Evolutionary conservation across 2,888 invertebrate genomes (phyloP).

Genomic region (Stenotaenia linearis): DNA sequence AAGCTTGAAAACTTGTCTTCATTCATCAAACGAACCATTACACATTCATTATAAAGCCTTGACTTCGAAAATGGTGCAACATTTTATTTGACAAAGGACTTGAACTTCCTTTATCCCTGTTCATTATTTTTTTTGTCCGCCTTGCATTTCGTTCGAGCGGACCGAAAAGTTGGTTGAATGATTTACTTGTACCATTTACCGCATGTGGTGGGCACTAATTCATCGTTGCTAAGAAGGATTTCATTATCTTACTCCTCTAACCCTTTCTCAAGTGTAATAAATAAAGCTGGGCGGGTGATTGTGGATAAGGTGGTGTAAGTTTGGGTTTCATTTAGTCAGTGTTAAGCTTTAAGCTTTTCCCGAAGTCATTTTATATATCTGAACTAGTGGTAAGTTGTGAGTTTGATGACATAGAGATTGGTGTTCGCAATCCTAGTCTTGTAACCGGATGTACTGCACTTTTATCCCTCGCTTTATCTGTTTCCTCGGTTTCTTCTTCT

Average conservation of each 20-base stretch:
- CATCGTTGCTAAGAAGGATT: neutral
- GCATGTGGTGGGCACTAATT: neutral
- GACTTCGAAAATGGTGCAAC: neutral
- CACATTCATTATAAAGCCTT: neutral
- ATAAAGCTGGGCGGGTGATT: neutral
- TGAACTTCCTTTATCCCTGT: neutral
- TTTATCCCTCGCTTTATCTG: neutral
- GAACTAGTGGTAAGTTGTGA: neutral
- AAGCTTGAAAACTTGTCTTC: too few species aligned
- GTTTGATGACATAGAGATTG: neutral
- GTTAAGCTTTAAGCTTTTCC: neutral
- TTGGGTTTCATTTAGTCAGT: neutral
- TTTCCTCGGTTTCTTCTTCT: neutral
- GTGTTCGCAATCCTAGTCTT: neutral
- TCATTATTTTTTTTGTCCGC: neutral
- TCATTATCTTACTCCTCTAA: neutral
- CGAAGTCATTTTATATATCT: neutral
- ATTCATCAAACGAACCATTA: neutral
- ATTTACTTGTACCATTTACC: neutral
- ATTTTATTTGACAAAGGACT: neutral
- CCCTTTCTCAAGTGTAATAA: neutral
- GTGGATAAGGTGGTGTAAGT: neutral
- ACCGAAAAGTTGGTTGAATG: neutral
- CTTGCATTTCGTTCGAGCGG: neutral
- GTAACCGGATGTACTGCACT: neutral